Base-by-base conservation (phyloP, 35 echinoderm and acorn worm species). In the Hemicentrotus pulcherrimus region DNA sequence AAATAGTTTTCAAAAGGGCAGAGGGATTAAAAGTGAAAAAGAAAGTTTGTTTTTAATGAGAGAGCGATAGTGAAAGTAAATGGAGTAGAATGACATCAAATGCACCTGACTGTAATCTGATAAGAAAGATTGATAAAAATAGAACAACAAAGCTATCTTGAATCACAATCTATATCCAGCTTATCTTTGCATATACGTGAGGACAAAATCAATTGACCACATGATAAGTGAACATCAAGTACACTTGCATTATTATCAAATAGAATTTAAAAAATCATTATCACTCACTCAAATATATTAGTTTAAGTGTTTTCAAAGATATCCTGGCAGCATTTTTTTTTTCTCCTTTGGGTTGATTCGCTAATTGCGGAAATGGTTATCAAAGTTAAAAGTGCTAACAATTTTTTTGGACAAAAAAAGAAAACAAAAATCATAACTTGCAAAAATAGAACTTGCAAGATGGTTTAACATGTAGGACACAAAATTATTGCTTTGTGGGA, bases 281-380 rank as follows among this genome's bases (percentile, higher is more conserved):
- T 78, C 24, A 7, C 19, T 28, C 28, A n/a, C 19, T 78, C 65
- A 78, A 78, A 78, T 55, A 78, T 55, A 55, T 55, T 15, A 1
- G 28, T 70, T 70, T 24, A 0, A 78, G 15, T 78, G 24, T 78
- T n/a, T 78, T 78, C 18, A 78, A 78, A 78, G 2, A 8, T 28
- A 78, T 78, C 65, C 65, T 78, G 65, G 65, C 65, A 78, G 65
- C 65, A 78, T 78, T 78, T 28, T 22, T 78, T n/a, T 70, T 78
- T n/a, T n/a, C n/a, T n/a, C 24, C 28, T 78, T 78, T 78, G 5
- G 65, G 24, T 6, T 15, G 15, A 55, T 0, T 10, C 50, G 8
- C 15, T 11, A 52, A 55, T 10, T 14, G 50, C 35, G 50, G 50
- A 55, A 55, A 14, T 55, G 50, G 50, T 55, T 55, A 55, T 50